Percentiles rank a stretch among this genome's conserved stretches.
Evolutionary conservation across 2,888 invertebrate species (phyloP).

Genomic region (Oeneis ivallda): DNA sequence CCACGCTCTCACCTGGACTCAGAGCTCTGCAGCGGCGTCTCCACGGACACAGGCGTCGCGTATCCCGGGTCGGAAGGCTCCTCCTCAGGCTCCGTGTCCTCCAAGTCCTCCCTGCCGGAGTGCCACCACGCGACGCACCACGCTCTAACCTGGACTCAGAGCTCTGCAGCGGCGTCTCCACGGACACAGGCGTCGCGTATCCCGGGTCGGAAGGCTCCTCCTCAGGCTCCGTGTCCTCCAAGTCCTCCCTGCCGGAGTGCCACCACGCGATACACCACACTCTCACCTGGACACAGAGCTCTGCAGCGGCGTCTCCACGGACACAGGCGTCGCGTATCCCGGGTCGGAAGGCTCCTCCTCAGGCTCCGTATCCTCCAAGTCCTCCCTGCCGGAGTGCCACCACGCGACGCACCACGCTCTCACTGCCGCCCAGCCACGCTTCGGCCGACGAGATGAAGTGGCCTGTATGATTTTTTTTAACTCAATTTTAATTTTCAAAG

Average conservation of each 20-base stretch:
- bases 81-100: constrained; percentile 89
- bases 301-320: constrained; percentile 93
- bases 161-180: constrained; percentile 93
- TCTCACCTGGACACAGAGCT: constrained; percentile 89
- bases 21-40: constrained; percentile 93
- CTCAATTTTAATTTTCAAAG: background rate
- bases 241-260: constrained; percentile 93
- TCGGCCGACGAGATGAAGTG: constrained; percentile 51
- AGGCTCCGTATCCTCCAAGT: constrained; percentile 89
- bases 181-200: constrained; percentile 90
- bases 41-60: constrained; percentile 90
- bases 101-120: constrained; percentile 90
- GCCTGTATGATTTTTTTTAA: constrained; percentile 36
- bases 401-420: constrained; percentile 93
- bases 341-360: constrained; percentile 90
- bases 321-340: constrained; percentile 90
- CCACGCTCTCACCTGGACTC: constrained; percentile 90
- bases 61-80: constrained; percentile 89
- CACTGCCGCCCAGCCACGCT: constrained; percentile 79
- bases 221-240: constrained; percentile 88
- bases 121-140: constrained; percentile 96
- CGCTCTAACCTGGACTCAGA: constrained; percentile 89
- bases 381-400: constrained; percentile 95
- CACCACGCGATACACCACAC: constrained; percentile 92
- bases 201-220: constrained; percentile 90